phyloP scores from a whole-genome alignment of 2,888 invertebrate genomes.

The Lepas anatifera region DNA sequence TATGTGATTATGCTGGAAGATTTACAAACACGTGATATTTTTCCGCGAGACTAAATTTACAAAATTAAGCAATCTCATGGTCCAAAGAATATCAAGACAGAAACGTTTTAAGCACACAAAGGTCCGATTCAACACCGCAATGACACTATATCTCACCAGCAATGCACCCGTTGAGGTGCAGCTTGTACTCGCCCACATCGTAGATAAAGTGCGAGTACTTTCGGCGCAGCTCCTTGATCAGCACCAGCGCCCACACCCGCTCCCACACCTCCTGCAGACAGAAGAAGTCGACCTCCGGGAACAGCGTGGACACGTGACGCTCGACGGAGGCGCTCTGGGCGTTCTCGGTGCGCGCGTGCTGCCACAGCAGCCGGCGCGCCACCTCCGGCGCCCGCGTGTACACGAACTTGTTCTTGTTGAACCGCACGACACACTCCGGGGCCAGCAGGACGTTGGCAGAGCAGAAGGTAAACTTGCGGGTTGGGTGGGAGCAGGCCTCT shows the following conservation, averaged over 20 bases:
- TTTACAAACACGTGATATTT: too few relatives aligned
- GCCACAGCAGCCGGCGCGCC: constrained; percentile 18
- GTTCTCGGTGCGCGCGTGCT: constrained; percentile 17
- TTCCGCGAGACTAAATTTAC: too few relatives aligned
- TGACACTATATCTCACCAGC: neutral
- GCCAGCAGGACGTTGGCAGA: constrained; percentile 21
- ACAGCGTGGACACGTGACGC: constrained; percentile 19
- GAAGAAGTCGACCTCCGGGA: constrained; percentile 29
- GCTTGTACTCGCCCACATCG: constrained; percentile 24
- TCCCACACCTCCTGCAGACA: constrained; percentile 34
- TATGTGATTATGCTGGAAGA: too few relatives aligned
- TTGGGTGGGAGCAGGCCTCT: too few relatives aligned
- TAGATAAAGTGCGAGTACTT: constrained; percentile 31
- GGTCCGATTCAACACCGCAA: too few relatives aligned
- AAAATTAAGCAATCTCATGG: too few relatives aligned
- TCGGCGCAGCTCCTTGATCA: constrained; percentile 29
- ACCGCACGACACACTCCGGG: constrained; percentile 4
- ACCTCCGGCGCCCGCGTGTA: constrained; percentile 19
- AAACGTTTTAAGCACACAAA: too few relatives aligned
- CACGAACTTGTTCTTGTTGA: constrained; percentile 14
- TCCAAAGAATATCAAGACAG: too few relatives aligned
- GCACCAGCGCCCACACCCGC: constrained; percentile 27
- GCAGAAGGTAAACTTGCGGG: constrained; percentile 19
- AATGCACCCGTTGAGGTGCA: neutral
- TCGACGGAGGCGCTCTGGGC: neutral